Evolutionary conservation across 2,113 vertebrate species (phyloP).

Genomic region (Perccottus glenii): DNA sequence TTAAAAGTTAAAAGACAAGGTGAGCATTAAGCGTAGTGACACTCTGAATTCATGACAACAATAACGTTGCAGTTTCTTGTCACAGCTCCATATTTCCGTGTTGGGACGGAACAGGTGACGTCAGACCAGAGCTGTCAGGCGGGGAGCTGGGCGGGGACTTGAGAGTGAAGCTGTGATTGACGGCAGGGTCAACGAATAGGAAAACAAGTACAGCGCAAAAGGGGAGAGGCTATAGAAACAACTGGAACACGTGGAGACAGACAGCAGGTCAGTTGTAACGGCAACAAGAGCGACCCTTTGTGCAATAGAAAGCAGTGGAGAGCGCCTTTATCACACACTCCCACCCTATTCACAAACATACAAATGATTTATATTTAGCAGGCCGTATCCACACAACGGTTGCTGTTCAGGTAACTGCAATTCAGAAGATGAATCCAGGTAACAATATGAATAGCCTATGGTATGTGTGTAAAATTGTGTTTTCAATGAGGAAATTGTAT

Average conservation of each 20-base stretch:
- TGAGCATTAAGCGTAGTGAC: background rate
- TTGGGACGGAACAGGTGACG: slow-evolving; percentile 73
- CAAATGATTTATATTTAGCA: background rate
- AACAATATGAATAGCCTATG: too few species aligned
- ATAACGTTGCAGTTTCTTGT: slow-evolving; percentile 15
- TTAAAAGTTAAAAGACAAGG: background rate
- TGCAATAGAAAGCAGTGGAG: slow-evolving; percentile 67
- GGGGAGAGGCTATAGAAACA: slow-evolving; percentile 61
- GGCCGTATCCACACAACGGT: too few species aligned
- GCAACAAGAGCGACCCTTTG: slow-evolving; percentile 51
- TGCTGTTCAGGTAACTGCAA: too few species aligned
- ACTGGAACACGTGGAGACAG: slow-evolving; percentile 79
- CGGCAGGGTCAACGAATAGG: slow-evolving; percentile 52
- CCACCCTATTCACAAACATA: slow-evolving; percentile 1
- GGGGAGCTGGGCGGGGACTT: background rate
- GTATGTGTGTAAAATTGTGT: too few species aligned
- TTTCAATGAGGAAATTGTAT: too few species aligned
- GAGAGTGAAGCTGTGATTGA: slow-evolving; percentile 23
- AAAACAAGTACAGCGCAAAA: accelerated
- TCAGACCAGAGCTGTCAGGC: slow-evolving; percentile 40
- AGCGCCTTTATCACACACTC: slow-evolving; percentile 17
- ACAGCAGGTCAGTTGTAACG: slow-evolving; percentile 32
- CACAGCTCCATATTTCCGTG: slow-evolving; percentile 73
- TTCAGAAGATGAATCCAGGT: too few species aligned
- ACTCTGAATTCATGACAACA: slow-evolving; percentile 29